These are phyloP conservation scores for Oreochromis spilurus DNA, from an alignment of 2,113 vertebrate genomes.

Conservation along the genomic window DNA sequence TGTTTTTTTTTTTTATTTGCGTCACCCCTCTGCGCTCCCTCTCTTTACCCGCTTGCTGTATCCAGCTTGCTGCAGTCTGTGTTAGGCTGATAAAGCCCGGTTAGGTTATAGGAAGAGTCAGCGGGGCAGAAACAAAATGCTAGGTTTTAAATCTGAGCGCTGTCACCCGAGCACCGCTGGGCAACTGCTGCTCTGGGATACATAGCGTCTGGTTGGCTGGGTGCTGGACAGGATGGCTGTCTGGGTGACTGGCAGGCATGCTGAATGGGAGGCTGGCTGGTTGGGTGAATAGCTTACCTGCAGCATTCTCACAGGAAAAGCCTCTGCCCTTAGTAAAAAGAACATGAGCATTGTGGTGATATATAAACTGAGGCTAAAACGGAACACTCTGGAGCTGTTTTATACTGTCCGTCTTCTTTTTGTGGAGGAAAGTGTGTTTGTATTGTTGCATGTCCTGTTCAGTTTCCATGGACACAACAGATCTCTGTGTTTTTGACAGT, in stretches of 20 bases:
- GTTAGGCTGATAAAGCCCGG: slow-evolving; percentile 43
- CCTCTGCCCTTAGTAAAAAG: not conserved
- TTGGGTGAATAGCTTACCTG: slow-evolving; percentile 5
- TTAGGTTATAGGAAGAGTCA: slow-evolving; percentile 42
- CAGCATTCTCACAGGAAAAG: not conserved
- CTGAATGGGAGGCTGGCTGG: not conserved
- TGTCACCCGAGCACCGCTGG: slow-evolving; percentile 27
- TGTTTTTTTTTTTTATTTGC: not conserved
- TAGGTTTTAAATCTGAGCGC: slow-evolving; percentile 44
- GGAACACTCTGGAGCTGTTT: not conserved
- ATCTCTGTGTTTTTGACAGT: not conserved
- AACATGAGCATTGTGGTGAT: not conserved
- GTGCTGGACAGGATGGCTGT: not conserved
- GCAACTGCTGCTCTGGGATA: slow-evolving; percentile 14
- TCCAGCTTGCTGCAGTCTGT: slow-evolving; percentile 35
- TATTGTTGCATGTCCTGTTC: not conserved
- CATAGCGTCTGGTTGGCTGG: not conserved
- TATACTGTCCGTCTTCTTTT: not conserved
- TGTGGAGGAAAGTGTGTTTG: not conserved
- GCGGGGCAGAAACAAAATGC: slow-evolving; percentile 51
- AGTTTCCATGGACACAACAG: slow-evolving; percentile 16
- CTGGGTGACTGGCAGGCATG: slow-evolving; percentile 2
- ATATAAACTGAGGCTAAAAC: not conserved
- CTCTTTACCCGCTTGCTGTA: not conserved
- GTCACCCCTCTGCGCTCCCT: not conserved